Evolutionary conservation across 2,797 vertebrate species (phyloP).

Genomic region (Monodelphis domestica): DNA sequence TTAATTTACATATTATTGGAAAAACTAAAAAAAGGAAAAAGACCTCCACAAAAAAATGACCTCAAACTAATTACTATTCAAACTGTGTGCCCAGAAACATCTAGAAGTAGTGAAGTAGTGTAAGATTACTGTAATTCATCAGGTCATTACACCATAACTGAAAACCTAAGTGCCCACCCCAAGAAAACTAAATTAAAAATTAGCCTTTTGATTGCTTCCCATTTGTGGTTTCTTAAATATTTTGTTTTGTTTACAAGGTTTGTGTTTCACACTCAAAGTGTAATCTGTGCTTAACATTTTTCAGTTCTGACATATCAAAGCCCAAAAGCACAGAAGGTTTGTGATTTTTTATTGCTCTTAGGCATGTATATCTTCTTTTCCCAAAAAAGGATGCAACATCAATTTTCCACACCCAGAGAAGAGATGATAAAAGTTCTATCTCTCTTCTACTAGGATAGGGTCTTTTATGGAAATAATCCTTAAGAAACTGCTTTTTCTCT

Average conservation of each 20-base stretch:
- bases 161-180: slow-evolving; percentile 17
- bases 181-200: slow-evolving; percentile 59
- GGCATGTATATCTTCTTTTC: slow-evolving; percentile 90
- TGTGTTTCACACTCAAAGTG: slow-evolving; percentile 80
- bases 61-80: slow-evolving; percentile 40
- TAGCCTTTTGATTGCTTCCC: slow-evolving; percentile 52
- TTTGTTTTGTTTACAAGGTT: slow-evolving; percentile 76
- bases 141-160: slow-evolving; percentile 71
- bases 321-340: slow-evolving; percentile 90
- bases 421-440: slow-evolving; percentile 88
- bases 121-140: slow-evolving; percentile 76
- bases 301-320: slow-evolving; percentile 94
- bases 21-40: slow-evolving; percentile 60
- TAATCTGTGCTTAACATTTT: slow-evolving; percentile 90
- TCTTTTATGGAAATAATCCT: slow-evolving; percentile 93
- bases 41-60: slow-evolving; percentile 38
- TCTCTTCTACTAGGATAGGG: slow-evolving; percentile 94
- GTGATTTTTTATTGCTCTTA: slow-evolving; percentile 90
- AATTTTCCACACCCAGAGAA: slow-evolving; percentile 88
- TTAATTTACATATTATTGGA: slow-evolving; percentile 75
- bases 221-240: slow-evolving; percentile 51
- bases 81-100: slow-evolving; percentile 72
- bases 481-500: slow-evolving; percentile 91
- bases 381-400: slow-evolving; percentile 92
- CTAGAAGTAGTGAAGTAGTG: slow-evolving; percentile 71